Conservation (phyloP, 2,797 vertebrate species). For the Acrossocheilus wenchowensis region DNA sequence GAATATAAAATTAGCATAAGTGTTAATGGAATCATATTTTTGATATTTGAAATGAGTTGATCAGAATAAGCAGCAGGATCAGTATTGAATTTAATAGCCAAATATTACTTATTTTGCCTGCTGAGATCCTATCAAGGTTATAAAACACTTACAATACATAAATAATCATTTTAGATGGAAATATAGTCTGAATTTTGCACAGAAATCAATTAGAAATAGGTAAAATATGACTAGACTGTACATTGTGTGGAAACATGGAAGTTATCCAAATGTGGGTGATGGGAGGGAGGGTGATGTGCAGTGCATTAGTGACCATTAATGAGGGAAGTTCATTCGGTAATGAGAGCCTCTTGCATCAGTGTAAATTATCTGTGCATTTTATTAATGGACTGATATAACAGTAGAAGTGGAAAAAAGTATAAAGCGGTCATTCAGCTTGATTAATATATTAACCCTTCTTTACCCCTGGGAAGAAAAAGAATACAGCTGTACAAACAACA, state of each 20-base stretch:
- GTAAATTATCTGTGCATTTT: not conserved
- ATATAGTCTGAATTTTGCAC: not conserved
- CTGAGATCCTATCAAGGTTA: not conserved
- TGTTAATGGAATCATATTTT: not conserved
- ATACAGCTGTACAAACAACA: not conserved
- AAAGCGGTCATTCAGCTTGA: not conserved
- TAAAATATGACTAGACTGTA: not conserved
- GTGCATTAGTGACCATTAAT: conserved; percentile 14
- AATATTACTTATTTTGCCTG: not conserved
- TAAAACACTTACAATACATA: not conserved
- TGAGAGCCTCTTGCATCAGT: not conserved
- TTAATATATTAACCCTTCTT: not conserved
- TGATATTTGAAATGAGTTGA: not conserved
- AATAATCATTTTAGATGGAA: not conserved
- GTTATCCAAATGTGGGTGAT: not conserved
- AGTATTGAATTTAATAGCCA: not conserved
- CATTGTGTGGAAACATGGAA: not conserved
- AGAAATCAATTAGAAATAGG: not conserved
- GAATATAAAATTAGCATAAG: not conserved
- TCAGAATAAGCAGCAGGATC: not conserved
- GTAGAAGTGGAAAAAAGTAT: not conserved
- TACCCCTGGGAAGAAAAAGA: not conserved
- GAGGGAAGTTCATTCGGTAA: not conserved
- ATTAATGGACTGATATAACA: not conserved
- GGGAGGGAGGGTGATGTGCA: not conserved